These are phyloP conservation scores for Saccostrea cuccullata DNA, from an alignment of 1,140 invertebrate genomes.

Conservation along the genomic window DNA sequence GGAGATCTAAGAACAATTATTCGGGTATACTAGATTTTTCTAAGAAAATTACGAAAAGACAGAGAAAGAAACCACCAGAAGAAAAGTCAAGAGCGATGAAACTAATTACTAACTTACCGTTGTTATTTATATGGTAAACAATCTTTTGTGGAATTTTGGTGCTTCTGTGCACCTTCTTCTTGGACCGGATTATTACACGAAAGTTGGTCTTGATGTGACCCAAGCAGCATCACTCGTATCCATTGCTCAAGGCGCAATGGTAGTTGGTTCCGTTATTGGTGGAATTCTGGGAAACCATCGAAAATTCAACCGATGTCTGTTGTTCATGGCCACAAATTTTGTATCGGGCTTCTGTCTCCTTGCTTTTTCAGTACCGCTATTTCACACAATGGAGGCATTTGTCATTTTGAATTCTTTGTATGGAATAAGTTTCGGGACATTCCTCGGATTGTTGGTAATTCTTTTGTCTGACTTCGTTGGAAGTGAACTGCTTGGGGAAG, in stretches of 20 bases:
- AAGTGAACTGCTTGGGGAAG: conserved; percentile 63
- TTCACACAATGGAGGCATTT: conserved; percentile 50
- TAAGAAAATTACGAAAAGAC: background rate
- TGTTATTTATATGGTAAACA: conserved; percentile 69
- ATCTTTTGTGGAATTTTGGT: conserved; percentile 72
- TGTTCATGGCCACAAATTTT: conserved; percentile 67
- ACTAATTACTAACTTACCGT: conserved; percentile 57
- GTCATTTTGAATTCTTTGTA: conserved; percentile 50
- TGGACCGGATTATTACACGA: conserved; percentile 64
- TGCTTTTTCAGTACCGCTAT: conserved; percentile 45
- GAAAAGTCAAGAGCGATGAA: background rate
- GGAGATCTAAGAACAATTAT: background rate
- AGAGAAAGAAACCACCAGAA: background rate
- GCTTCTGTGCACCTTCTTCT: conserved; percentile 61
- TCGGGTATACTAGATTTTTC: no score
- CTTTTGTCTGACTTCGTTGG: conserved; percentile 71
- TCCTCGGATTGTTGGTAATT: conserved; percentile 69
- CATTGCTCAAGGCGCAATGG: conserved; percentile 59
- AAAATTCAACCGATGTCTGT: conserved; percentile 57
- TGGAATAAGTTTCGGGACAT: conserved; percentile 68
- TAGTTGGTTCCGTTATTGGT: conserved; percentile 67
- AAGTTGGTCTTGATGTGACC: conserved; percentile 58
- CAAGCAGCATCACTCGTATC: conserved; percentile 62
- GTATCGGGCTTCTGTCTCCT: conserved; percentile 58
- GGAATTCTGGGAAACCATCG: conserved; percentile 68